These are phyloP conservation scores for Tiphia femorata DNA, from an alignment of 2,888 invertebrate species.

Conservation along the genomic window DNA sequence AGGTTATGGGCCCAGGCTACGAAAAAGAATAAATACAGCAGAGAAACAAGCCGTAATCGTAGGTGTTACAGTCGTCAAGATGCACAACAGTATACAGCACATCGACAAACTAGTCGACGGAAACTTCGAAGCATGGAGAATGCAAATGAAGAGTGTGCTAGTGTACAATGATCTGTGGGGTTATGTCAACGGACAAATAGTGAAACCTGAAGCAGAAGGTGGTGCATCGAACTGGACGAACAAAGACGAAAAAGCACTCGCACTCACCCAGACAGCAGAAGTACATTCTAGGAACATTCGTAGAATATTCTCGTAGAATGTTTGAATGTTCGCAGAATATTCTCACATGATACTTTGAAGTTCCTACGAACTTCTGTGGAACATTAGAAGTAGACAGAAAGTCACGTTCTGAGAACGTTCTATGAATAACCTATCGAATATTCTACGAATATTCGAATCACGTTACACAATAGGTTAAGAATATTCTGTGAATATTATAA, in stretches of 20 bases:
- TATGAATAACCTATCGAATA: too few relatives aligned
- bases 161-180: conserved; percentile 10
- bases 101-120: conserved; percentile 21
- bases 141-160: conserved; percentile 24
- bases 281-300: too few relatives aligned
- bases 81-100: not conserved
- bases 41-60: not conserved
- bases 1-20: not conserved
- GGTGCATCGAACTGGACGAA: not conserved
- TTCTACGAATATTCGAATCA: too few relatives aligned
- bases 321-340: too few relatives aligned
- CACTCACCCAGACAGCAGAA: too few relatives aligned
- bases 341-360: too few relatives aligned
- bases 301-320: too few relatives aligned
- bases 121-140: conserved; percentile 25
- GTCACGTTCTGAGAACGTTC: too few relatives aligned
- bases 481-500: too few relatives aligned
- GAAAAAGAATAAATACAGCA: not conserved
- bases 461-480: too few relatives aligned
- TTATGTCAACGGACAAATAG: not conserved
- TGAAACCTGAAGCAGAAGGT: not conserved
- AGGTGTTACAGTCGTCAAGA: not conserved
- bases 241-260: conserved; percentile 8
- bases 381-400: too few relatives aligned
- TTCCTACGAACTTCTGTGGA: too few relatives aligned